Evolutionary conservation across 2,888 invertebrate species (phyloP), one percentile per base, ranked within the genome.

Genomic region (Lepidocyrtoides sp.): DNA sequence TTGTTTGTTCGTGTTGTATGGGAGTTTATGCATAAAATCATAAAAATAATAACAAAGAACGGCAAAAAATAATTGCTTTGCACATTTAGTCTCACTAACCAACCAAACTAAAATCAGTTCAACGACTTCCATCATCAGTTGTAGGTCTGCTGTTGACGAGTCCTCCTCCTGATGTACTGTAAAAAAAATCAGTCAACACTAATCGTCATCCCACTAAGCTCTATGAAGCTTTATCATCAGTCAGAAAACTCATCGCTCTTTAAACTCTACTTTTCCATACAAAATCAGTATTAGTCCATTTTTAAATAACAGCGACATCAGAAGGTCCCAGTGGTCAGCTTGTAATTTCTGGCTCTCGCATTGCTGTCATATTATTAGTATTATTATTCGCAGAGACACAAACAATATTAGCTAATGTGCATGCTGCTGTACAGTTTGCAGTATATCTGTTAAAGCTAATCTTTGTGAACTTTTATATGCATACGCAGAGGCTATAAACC

Each of bases 71-170:
- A 89, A 89, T 89, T 89, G 89, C 48, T 89, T 41, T 75, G 82
- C 89, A 60, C 89, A 83, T 36, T 69, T 57, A 44, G 2, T 51
- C 41, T 29, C 72, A 60, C 29, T 29, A 63, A 69, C 66, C 79
- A 69, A 75, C 54, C 26, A 51, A 85, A 23, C 79, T 81, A 91
- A n/a, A n/a, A 91, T 86, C 91, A 86, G 91, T 91, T 91, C 91
- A 91, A 86, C 91, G 91, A 91, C 91, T 91, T 60, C 26, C 54
- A 88, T 60, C 81, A 60, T 57, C 81, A 57, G 17, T 60, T 41
- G 57, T 81, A 87, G 77, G 86, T 57, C 86, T 87, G 54, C 54
- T 85, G 63, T 17, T 72, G 51, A 48, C 83, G 44, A 41, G 81
- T 60, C 60, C 81, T 60, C 81, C 57, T 77, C 32, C 54, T 57